A percentile compares a stretch with the other conserved stretches of the same genome.
Conservation (phyloP, 1,140 invertebrate species). For the Teleogryllus occipitalis region DNA sequence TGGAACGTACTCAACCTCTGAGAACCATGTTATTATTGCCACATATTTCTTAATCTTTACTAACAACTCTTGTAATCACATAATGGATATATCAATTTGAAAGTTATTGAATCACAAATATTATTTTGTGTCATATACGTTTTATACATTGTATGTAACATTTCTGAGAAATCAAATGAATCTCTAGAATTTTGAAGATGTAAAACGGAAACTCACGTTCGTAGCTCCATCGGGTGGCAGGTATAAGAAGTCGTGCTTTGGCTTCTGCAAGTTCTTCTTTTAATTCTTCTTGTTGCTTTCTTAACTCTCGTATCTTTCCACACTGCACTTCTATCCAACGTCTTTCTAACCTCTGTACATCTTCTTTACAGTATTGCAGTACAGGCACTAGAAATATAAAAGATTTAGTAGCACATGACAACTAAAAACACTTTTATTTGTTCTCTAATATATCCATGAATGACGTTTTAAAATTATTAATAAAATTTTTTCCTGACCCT, state of each 20-base stretch:
- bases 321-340: slow-evolving; percentile 40
- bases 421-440: neutral
- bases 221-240: slow-evolving; percentile 47
- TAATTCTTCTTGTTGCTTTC: slow-evolving; percentile 43
- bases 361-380: slow-evolving; percentile 44
- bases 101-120: too few species aligned
- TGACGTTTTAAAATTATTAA: too few species aligned
- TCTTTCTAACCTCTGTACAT: slow-evolving; percentile 45
- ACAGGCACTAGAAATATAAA: slow-evolving; percentile 23
- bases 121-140: too few species aligned
- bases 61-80: too few species aligned
- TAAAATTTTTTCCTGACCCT: too few species aligned
- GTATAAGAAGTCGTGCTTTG: slow-evolving; percentile 43
- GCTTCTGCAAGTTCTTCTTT: slow-evolving; percentile 41
- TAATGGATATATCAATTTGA: too few species aligned
- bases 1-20: too few species aligned
- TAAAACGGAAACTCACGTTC: slow-evolving; percentile 41
- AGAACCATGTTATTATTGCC: too few species aligned
- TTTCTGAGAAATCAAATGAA: too few species aligned
- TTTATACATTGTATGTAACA: too few species aligned
- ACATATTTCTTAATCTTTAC: too few species aligned
- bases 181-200: too few species aligned
- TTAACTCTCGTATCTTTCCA: slow-evolving; percentile 43
- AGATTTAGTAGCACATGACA: slow-evolving; percentile 4
- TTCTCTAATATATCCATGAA: neutral